Base-by-base conservation (phyloP, 2,888 invertebrate species). In the Embidobia sp. region DNA sequence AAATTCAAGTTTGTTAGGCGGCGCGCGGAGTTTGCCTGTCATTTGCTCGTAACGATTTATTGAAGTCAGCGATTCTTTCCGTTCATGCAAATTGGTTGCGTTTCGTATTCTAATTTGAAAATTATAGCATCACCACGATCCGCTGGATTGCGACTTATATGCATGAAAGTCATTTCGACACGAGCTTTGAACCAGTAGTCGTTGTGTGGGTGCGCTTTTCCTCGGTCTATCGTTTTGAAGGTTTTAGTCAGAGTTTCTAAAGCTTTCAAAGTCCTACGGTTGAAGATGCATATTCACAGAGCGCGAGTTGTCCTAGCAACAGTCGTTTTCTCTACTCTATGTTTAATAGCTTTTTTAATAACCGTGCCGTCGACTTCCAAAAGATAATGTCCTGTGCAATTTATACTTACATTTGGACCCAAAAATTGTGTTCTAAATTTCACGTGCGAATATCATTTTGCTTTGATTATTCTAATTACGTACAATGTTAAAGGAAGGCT, bases 231-330 rank as follows among this genome's bases (percentile, higher is more conserved):
- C 66, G 44, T 66, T 66, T 27, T 55, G 26, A 35, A 55, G 44
- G 18, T 66, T 55, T 55, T 13, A 66, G 66, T 42, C 33, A 26
- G 33, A 40, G 33, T 66, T 33, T 66, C 44, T 55, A 37, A 55
- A 66, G 66, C 66, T 66, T 53, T 53, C 44, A 35, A 53, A 66
- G 66, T 66, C 44, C 29, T 53, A 51, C 64, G 44, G 64, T 66
- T 55, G 55, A 66, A 66, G 55, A 46, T 66, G 66, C 46, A 66
- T 66, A 55, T 66, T 66, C 46, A 53, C 44, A 33, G 13, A 46
- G n/a, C n/a, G 18, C n/a, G n/a, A 53, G 53, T 44, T 55, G 53
- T 66, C 35, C 42, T 51, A 51, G 51, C 19, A 51, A 44, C 26
- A 33, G 40, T 26, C n/a, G n/a, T n/a, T n/a, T 42, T 44, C 27